Base-by-base conservation (phyloP, 2,113 vertebrate genomes). In the Phainopepla nitens region DNA sequence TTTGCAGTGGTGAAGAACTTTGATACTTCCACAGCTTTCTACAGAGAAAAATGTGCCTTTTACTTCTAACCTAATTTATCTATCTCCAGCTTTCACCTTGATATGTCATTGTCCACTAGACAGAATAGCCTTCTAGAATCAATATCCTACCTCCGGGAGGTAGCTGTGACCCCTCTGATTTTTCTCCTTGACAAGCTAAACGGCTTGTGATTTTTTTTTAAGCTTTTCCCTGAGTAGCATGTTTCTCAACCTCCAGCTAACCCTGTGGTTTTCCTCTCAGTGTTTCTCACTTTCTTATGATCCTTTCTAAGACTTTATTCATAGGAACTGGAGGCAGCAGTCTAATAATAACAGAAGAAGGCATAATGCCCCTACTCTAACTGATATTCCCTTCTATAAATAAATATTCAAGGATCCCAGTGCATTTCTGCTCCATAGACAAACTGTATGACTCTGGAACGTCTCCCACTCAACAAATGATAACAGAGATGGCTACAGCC, bases 101-200 rank as follows among this genome's bases (percentile, higher is more conserved):
- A 31, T 71, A 70, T 9, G 25, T 35, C 77, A 77, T 36, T 81
- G 84, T 66, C 73, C 53, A 41, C n/a, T 69, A 91, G 49, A 69
- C 6, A 71, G 31, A 93, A 93, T 4, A 68, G 65, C 16, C 65
- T 84, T 47, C 49, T 44, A 75, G 56, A 91, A 96, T 90, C 92
- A 87, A 95, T 93, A 91, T 53, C 49, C 47, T 91, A 35, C 53
- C 36, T 85, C 66, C 0, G 1, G 44, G 45, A 84, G n/a, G 41
- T 11, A 87, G 65, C 35, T 95, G 60, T 71, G 51, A 87, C 35
- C 35, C 27, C 49, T 87, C 69, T 60, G 90, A 64, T 58, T 84
- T 84, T 91, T 87, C 60, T 79, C 61, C 41, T 93, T 79, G 73
- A 68, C 61, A 91, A 89, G 61, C 14, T 82, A 89, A 93, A 89